Conservation (phyloP, 2,797 vertebrate species). For the Malurus splendens region DNA sequence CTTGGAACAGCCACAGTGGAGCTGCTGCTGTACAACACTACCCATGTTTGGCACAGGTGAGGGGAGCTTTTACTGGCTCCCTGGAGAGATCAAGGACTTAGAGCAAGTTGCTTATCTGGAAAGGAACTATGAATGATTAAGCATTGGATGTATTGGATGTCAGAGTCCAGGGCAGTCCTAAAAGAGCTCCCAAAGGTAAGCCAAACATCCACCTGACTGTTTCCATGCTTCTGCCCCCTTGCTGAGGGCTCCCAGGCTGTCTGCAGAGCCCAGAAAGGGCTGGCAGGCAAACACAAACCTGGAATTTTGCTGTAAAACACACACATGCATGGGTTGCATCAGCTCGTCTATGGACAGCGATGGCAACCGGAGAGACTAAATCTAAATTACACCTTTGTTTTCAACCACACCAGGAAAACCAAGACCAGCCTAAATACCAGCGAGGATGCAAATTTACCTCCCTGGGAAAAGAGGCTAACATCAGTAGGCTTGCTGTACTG, state of each 20-base stretch:
- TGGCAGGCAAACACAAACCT: neutral
- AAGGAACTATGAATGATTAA: neutral
- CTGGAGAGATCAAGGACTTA: neutral
- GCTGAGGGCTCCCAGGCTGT: neutral
- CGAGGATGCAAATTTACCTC: neutral
- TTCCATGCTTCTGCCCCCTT: neutral
- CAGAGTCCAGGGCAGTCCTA: neutral
- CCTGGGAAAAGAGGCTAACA: neutral
- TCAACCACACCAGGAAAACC: neutral
- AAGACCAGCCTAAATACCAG: neutral
- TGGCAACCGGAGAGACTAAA: neutral
- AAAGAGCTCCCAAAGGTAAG: neutral
- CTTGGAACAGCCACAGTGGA: neutral
- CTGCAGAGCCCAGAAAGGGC: neutral
- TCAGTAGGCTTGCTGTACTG: neutral
- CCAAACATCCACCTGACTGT: fast-evolving
- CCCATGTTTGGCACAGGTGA: neutral
- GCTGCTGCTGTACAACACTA: neutral
- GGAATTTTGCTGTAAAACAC: neutral
- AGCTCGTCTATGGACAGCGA: neutral
- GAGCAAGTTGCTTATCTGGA: neutral
- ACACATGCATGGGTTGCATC: neutral
- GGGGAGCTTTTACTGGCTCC: neutral
- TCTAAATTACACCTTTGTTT: neutral
- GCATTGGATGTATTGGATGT: fast-evolving